These are phyloP conservation scores for Macrosiphum euphorbiae DNA, from an alignment of 2,888 invertebrate genomes.

Conservation along the genomic window DNA sequence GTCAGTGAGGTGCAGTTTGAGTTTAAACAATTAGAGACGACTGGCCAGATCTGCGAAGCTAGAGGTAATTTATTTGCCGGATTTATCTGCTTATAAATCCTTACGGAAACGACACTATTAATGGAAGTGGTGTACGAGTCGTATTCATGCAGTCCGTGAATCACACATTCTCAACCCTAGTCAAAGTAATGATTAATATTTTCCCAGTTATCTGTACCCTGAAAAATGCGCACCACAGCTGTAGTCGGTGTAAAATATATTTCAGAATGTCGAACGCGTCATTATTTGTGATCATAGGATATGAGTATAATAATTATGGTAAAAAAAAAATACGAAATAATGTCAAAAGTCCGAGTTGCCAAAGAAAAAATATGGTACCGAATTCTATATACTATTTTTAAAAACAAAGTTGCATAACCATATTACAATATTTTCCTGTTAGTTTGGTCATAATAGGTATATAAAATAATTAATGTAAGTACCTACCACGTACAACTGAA, in stretches of 20 bases:
- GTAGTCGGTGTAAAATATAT: neutral
- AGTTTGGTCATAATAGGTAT: neutral
- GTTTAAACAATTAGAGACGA: conserved; percentile 13
- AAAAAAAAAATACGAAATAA: neutral
- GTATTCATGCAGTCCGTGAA: neutral
- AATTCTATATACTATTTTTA: neutral
- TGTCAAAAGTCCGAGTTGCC: neutral
- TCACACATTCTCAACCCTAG: neutral
- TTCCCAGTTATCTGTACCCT: neutral
- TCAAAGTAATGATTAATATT: conserved; percentile 20
- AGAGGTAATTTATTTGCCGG: neutral
- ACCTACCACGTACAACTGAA: neutral
- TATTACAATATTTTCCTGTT: too few relatives aligned
- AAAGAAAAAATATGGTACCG: neutral
- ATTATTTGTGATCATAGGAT: neutral
- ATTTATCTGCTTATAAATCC: conserved; percentile 21
- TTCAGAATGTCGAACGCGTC: neutral
- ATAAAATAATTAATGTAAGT: too few relatives aligned
- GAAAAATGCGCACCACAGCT: neutral
- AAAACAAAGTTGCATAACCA: neutral
- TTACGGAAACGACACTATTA: conserved; percentile 18
- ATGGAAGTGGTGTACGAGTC: neutral
- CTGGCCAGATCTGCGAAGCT: neutral
- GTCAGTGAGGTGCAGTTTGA: neutral
- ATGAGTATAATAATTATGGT: neutral